Base-by-base conservation (phyloP, 2,797 vertebrate species). In the Crocodylus rhombifer region DNA sequence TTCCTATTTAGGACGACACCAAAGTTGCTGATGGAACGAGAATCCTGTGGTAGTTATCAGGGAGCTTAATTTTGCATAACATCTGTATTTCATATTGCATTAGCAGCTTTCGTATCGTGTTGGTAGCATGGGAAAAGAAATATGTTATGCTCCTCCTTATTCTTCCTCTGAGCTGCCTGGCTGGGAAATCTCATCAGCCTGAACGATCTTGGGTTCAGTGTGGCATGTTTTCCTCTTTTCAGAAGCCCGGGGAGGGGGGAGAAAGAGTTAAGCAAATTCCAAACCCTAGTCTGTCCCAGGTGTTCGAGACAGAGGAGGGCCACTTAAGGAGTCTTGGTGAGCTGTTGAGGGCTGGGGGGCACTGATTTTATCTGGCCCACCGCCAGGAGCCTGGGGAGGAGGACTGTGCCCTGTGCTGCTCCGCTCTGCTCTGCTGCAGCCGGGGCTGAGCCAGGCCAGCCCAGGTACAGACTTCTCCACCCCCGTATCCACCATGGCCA, bases 21-120 rank as follows among this genome's bases (percentile, higher is more conserved):
- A 76, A 85, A 90, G 67, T 75, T 94, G 80, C 51, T 94, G 88
- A 88, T 81, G 75, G 81, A 92, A 92, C 88, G 84, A 93, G 89
- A 87, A 91, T 81, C 88, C 62, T 30, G 88, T 86, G 61, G 83
- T 80, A 89, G 82, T 86, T 84, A 97, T 92, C 95, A 91, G 58
- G 55, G 84, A 82, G 11, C 78, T 87, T 65, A 15, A 94, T 85
- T 95, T 86, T 91, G 80, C 25, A 71, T 87, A 76, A 82, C 84
- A 89, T 92, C 96, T 95, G 81, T 88, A 94, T 73, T 94, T 95
- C 87, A 83, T 55, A 89, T 36, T 77, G 67, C 26, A 90, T 92
- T 92, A 94, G 80, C 82, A 94, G 77, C 61, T 89, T 91, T 91
- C 69, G 86, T 63, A 57, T 93, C 95, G 87, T 80, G 78, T 80